phyloP scores from a whole-genome alignment of 2,888 invertebrate genomes.

The Diabrotica balteata region DNA sequence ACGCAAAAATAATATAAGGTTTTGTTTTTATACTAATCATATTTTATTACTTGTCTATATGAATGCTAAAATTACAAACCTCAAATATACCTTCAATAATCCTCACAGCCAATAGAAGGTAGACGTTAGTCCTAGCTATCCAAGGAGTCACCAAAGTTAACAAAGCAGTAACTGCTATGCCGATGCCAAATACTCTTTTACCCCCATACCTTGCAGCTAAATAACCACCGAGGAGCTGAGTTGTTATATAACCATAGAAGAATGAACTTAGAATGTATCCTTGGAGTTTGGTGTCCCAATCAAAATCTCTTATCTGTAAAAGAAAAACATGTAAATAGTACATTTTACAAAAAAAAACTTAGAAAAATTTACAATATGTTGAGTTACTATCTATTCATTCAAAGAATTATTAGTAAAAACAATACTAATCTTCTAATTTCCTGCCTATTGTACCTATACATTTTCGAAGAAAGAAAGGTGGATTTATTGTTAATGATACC shows the following conservation, averaged over 20 bases:
- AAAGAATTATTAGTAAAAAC: too few species aligned
- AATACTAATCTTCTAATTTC: too few species aligned
- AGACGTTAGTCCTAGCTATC: slow-evolving; percentile 75
- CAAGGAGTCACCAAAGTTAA: slow-evolving; percentile 83
- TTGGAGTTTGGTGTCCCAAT: slow-evolving; percentile 80
- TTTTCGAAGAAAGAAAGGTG: too few species aligned
- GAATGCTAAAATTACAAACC: slow-evolving; percentile 35
- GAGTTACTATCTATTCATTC: too few species aligned
- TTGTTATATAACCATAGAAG: slow-evolving; percentile 88
- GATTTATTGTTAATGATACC: too few species aligned
- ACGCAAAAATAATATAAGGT: background rate
- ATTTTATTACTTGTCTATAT: too few species aligned
- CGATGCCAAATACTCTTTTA: slow-evolving; percentile 80
- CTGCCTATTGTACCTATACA: too few species aligned
- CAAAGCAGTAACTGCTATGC: slow-evolving; percentile 79
- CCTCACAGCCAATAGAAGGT: slow-evolving; percentile 74
- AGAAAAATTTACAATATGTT: too few species aligned
- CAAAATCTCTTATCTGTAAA: slow-evolving; percentile 73
- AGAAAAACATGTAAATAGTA: too few species aligned
- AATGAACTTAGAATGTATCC: slow-evolving; percentile 85
- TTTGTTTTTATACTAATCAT: background rate
- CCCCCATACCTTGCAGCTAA: slow-evolving; percentile 86
- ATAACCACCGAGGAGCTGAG: slow-evolving; percentile 85
- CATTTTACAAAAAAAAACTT: too few species aligned
- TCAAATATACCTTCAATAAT: slow-evolving; percentile 54